These are phyloP conservation scores for Tylochromis polylepis DNA, from an alignment of 2,113 vertebrate species.

Conservation along the genomic window DNA sequence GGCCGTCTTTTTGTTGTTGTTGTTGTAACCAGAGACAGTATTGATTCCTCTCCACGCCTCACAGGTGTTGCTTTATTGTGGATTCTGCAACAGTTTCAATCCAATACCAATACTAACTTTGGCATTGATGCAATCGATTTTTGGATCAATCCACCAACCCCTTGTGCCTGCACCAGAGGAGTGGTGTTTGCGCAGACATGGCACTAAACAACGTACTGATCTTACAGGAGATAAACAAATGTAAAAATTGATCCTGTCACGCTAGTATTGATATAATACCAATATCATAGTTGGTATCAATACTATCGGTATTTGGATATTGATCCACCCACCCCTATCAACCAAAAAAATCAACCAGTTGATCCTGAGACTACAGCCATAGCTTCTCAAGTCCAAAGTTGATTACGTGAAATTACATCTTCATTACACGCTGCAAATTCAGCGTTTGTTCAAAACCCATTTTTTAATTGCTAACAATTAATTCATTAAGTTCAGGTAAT, in stretches of 20 bases:
- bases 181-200: not conserved
- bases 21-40: too few species aligned
- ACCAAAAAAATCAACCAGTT: not conserved
- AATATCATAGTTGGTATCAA: not conserved
- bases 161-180: not conserved
- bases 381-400: not conserved
- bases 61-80: too few species aligned
- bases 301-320: not conserved
- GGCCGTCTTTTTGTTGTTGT: too few species aligned
- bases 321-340: not conserved
- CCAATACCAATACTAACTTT: too few species aligned
- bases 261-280: not conserved
- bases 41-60: too few species aligned
- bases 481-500: not conserved
- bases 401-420: not conserved
- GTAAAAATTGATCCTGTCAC: not conserved
- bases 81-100: too few species aligned
- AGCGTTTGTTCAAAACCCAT: not conserved
- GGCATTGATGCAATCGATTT: too few species aligned
- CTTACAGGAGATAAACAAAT: not conserved
- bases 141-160: too few species aligned
- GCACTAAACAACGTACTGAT: not conserved
- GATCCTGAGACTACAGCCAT: rapidly evolving
- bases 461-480: not conserved
- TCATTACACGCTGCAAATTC: not conserved